Conservation (phyloP, 2,888 invertebrate genomes). For the Pemphredon lugubris region DNA sequence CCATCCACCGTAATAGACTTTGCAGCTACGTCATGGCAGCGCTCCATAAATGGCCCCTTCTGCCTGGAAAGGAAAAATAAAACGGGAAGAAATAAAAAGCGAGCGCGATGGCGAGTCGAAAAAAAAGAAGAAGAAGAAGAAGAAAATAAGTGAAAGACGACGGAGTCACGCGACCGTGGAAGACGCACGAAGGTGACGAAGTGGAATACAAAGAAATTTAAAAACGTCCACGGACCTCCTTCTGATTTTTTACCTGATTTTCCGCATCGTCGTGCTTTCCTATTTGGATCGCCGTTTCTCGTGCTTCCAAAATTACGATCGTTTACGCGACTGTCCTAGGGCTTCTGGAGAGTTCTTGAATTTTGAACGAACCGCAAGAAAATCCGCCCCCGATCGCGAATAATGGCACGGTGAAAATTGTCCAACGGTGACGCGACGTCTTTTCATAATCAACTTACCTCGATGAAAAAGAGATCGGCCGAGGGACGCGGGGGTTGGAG, state of each 20-base stretch:
- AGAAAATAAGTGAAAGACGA: conserved; percentile 22
- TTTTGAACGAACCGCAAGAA: no score
- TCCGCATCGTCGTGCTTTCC: no score
- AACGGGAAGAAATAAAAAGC: not conserved
- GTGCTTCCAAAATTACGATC: no score
- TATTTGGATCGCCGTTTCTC: no score
- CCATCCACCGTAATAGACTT: conserved; percentile 49
- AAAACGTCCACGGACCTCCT: not conserved
- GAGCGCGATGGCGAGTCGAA: conserved; percentile 11
- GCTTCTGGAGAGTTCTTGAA: no score
- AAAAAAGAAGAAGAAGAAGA: conserved; percentile 24
- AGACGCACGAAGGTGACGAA: conserved; percentile 9
- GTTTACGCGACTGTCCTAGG: no score
- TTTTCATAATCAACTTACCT: conserved; percentile 22
- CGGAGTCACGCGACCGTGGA: conserved; percentile 38
- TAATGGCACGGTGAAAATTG: no score
- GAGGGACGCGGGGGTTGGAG: not conserved
- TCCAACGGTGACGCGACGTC: conserved; percentile 4
- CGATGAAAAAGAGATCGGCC: conserved; percentile 1
- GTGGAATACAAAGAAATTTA: conserved; percentile 38
- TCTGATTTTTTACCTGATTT: no score
- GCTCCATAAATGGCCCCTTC: conserved; percentile 63
- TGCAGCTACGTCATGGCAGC: conserved; percentile 32
- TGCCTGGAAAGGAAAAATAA: conserved; percentile 44
- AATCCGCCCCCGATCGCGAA: no score